Percentiles rank a stretch among this genome's conserved stretches.
Evolutionary conservation across 2,113 vertebrate species (phyloP).

Genomic region (Tachysurus fulvidraco): DNA sequence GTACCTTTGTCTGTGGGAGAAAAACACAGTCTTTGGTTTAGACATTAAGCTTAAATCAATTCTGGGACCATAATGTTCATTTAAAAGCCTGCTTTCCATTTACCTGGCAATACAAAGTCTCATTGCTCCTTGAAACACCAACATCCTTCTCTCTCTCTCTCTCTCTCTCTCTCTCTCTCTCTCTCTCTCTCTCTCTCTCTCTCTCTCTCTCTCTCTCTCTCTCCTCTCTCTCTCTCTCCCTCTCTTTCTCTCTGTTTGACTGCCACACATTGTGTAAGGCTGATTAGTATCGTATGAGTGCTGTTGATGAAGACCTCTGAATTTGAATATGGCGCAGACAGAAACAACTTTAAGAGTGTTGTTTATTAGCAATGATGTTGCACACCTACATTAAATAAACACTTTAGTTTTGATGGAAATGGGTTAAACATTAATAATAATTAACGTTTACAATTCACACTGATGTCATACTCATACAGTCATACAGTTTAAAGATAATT

Average conservation of each 20-base stretch:
- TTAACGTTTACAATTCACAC: slow-evolving; percentile 35
- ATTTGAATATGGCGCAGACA: slow-evolving; percentile 72
- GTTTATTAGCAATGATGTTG: slow-evolving; percentile 32
- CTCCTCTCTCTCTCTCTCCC: background rate
- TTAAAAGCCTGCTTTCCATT: slow-evolving; percentile 35
- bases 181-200: background rate
- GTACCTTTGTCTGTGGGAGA: slow-evolving; percentile 36
- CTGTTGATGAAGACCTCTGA: slow-evolving; percentile 66
- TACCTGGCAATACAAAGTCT: slow-evolving; percentile 3
- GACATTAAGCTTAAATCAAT: slow-evolving; percentile 29
- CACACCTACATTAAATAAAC: slow-evolving; percentile 24
- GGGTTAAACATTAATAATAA: slow-evolving; percentile 48
- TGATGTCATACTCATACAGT: slow-evolving; percentile 6
- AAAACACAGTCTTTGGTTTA: slow-evolving; percentile 42
- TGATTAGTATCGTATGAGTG: slow-evolving; percentile 64
- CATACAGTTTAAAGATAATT: background rate
- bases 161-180: slow-evolving; percentile 12
- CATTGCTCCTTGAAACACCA: too few relatives aligned
- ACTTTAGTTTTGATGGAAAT: slow-evolving; percentile 32
- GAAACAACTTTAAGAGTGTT: slow-evolving; percentile 59
- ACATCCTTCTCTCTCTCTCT: background rate
- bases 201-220: slow-evolving; percentile 1
- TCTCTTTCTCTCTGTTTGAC: background rate
- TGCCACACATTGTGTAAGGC: slow-evolving; percentile 19
- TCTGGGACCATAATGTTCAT: slow-evolving; percentile 23